Percentiles rank a stretch among this genome's conserved stretches.
These are phyloP conservation scores for Dolichopus griseipennis DNA, from an alignment of 2,888 invertebrate species.

Conservation along the genomic window DNA sequence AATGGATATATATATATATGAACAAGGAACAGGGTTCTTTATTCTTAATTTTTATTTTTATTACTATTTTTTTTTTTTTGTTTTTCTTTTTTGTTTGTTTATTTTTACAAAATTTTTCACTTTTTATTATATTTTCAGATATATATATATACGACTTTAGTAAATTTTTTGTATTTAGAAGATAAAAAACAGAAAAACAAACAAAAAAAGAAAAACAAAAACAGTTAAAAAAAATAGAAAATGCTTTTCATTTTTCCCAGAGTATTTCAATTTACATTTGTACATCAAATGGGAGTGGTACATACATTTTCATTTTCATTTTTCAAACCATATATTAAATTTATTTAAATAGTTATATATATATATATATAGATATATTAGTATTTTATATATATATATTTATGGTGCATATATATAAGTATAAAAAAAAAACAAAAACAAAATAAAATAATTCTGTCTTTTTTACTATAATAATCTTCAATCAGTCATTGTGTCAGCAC, in stretches of 20 bases:
- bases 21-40: background rate
- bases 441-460: slow-evolving; percentile 10
- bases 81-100: background rate
- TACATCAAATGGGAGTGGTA: slow-evolving; percentile 1
- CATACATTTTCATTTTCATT: background rate
- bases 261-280: background rate
- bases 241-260: background rate
- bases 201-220: too few species aligned
- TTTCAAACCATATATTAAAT: background rate
- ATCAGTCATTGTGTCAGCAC: slow-evolving; percentile 23
- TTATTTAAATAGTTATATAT: background rate
- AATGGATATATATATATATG: too few species aligned
- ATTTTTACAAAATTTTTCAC: background rate
- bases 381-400: too few species aligned
- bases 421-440: background rate
- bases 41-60: background rate
- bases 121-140: too few species aligned
- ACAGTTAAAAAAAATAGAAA: too few species aligned
- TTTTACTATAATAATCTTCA: slow-evolving; percentile 19
- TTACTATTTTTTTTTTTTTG: too few species aligned
- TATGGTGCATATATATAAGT: background rate
- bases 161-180: too few species aligned
- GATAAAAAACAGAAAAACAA: too few species aligned
- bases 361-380: too few species aligned
- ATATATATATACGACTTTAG: too few species aligned